Conservation (phyloP, 2,888 invertebrate species). For the Dilophus febrilis region DNA sequence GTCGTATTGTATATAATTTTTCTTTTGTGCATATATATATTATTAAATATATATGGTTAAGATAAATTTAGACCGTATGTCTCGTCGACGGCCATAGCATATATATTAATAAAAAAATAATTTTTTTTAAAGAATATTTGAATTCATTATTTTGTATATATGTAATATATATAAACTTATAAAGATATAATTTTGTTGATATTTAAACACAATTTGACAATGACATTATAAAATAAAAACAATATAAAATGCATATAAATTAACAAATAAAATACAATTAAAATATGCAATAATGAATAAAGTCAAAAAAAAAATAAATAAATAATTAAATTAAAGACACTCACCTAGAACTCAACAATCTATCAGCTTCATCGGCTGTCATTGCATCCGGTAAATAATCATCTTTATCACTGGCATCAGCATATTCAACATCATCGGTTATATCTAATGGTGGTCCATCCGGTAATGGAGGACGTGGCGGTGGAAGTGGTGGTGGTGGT, state of each 20-base stretch:
- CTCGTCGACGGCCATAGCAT: too few species aligned
- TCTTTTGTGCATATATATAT: too few species aligned
- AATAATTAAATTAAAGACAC: conserved; percentile 19
- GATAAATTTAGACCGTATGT: too few species aligned
- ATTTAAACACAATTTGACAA: not conserved
- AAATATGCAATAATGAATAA: not conserved
- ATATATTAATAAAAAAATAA: too few species aligned
- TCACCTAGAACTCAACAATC: conserved; percentile 71
- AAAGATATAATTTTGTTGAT: conserved; percentile 5
- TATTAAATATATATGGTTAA: too few species aligned
- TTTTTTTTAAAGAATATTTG: too few species aligned
- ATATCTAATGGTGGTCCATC: conserved; percentile 37
- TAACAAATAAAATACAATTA: not conserved
- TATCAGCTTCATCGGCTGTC: conserved; percentile 80
- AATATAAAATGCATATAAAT: conserved; percentile 9
- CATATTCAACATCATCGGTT: conserved; percentile 39
- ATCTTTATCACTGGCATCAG: conserved; percentile 36
- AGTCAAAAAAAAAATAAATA: conserved; percentile 10
- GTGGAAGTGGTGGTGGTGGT: conserved; percentile 17
- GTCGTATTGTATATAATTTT: too few species aligned
- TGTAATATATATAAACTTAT: too few species aligned
- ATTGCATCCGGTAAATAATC: conserved; percentile 37
- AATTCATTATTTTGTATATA: too few species aligned
- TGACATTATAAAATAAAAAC: conserved; percentile 7
- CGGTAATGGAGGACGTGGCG: conserved; percentile 22